Percentiles rank a stretch among this genome's conserved stretches.
Evolutionary conservation across 1,140 invertebrate species (phyloP).

Genomic region (Gryon sp.): DNA sequence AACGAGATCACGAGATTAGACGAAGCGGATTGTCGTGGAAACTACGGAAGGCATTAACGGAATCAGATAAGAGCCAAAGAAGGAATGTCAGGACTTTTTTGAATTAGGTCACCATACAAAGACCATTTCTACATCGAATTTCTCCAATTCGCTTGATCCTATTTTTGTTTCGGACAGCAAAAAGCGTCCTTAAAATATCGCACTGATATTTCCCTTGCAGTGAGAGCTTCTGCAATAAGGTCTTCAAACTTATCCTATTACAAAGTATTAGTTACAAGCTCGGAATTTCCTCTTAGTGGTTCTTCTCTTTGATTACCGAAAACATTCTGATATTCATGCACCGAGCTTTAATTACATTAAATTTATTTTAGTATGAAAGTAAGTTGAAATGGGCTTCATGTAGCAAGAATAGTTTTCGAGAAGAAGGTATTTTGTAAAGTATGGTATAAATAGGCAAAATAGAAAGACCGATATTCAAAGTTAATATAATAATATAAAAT

Average conservation of each 20-base stretch:
- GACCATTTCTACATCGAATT: conserved; percentile 40
- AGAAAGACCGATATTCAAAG: too few relatives aligned
- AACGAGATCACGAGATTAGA: conserved; percentile 34
- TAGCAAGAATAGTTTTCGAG: background rate
- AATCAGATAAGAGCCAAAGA: conserved; percentile 38
- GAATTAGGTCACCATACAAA: conserved; percentile 37
- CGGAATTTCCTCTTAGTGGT: conserved; percentile 20
- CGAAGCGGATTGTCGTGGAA: conserved; percentile 30
- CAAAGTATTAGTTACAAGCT: conserved; percentile 48
- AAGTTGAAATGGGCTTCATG: background rate
- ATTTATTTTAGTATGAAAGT: conserved; percentile 7
- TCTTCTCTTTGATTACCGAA: conserved; percentile 42
- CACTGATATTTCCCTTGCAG: too few relatives aligned
- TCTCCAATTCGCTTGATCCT: conserved; percentile 7
- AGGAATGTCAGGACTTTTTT: background rate
- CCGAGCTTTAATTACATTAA: conserved; percentile 44
- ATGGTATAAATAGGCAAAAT: too few relatives aligned
- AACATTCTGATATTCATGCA: conserved; percentile 14
- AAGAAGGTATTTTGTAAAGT: too few relatives aligned
- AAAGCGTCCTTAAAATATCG: background rate
- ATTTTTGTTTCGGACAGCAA: conserved; percentile 14
- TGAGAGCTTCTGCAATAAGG: conserved; percentile 9
- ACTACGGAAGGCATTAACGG: conserved; percentile 26
- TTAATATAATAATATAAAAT: too few relatives aligned
- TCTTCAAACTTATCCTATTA: conserved; percentile 47